Base-by-base conservation (phyloP, 2,797 vertebrate species). In the Argentina silus region DNA sequence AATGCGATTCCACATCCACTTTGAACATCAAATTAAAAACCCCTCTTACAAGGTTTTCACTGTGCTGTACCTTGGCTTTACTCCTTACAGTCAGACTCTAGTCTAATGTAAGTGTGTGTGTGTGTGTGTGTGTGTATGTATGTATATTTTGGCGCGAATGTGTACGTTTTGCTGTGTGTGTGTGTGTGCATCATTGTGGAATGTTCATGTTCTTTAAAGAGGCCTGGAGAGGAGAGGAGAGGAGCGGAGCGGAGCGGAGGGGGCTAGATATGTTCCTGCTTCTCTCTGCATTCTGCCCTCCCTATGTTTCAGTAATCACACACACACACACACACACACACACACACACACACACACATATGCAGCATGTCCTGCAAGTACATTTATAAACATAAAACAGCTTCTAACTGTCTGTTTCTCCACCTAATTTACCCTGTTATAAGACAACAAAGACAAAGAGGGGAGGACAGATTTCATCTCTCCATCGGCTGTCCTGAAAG, bases 71-170 rank as follows among this genome's bases (percentile, higher is more conserved):
- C 9, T 63, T 63, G 17, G 53, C 70, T 70, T 51, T 60, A 65
- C 69, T 53, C 55, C 68, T 42, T 21, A 51, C 19, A 62, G 65
- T 61, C 60, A 72, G 64, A 56, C 68, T 79, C 66, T 71, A 79
- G 79, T 79, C 65, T 77, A 66, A 69, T 69, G 72, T 48, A 15
- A 3, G 65, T 79, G 74, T 69, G 65, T 66, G 78, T 72, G 73
- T 79, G 71, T 67, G 72, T 77, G 75, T 62, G 57, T 59, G n/a
- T 59, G 19, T 50, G n/a, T n/a, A n/a, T n/a, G n/a, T n/a, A n/a
- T n/a, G n/a, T n/a, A n/a, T n/a, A n/a, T n/a, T n/a, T n/a, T n/a
- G n/a, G n/a, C n/a, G n/a, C n/a, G n/a, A n/a, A n/a, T n/a, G n/a
- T n/a, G n/a, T n/a, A n/a, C n/a, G n/a, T n/a, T n/a, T n/a, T n/a